Base-by-base conservation (phyloP, 2,888 invertebrate genomes). In the Orchesellides sinensis region DNA sequence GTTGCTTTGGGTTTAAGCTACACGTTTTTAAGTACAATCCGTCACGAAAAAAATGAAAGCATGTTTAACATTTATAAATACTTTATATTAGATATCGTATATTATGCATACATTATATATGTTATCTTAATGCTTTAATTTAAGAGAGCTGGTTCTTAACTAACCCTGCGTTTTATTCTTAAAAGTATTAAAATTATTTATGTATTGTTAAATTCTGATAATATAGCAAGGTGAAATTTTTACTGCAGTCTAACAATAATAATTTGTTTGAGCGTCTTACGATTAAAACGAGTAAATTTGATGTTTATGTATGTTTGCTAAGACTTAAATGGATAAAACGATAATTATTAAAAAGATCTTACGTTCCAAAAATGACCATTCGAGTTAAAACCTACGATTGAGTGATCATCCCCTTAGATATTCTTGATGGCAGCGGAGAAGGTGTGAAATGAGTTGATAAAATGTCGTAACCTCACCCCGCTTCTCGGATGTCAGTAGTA, bases 401-500 rank as follows among this genome's bases (percentile, higher is more conserved):
- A 49, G 29, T 29, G 10, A 47, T 47, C 29, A 17, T 17, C 19
- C 17, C 19, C 27, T 78, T 73, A 84, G 40, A 79, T 84, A 61
- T 84, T 82, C 32, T 84, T 84, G 27, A 83, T 84, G 47, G 84
- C 84, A 65, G 84, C 79, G 70, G 84, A 79, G 72, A 84, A 77
- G 49, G 81, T 84, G 66, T 85, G 80, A 74, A 84, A 85, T 52
- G 83, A 83, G 68, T 84, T 83, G 21, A 84, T 85, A 83, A 87
- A 87, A 70, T 85, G 83, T 25, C 84, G 82, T 27, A 83, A 83
- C 59, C 69, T 83, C 82, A 85, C 85, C 74, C 84, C 85, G 83
- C 83, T 83, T 74, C 86, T 83, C 85, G 85, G 88, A 75, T 86
- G 89, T 93, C 93, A 93, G 91, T 93, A 92, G 89, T 92, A 93